Percentiles rank a stretch among this genome's conserved stretches.
These are phyloP conservation scores for Erythrolamprus reginae DNA, from an alignment of 2,113 vertebrate genomes.

Conservation along the genomic window DNA sequence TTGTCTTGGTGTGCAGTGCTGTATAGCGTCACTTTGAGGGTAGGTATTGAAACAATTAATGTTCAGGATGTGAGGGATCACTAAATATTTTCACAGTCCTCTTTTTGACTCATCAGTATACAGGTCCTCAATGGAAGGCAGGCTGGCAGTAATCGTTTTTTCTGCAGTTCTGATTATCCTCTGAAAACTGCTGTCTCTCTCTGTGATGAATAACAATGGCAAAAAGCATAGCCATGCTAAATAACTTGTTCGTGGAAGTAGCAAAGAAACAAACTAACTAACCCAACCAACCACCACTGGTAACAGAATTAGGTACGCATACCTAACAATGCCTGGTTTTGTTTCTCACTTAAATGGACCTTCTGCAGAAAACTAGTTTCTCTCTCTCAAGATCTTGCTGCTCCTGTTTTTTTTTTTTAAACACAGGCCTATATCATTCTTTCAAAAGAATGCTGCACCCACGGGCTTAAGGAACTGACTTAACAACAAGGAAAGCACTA, in stretches of 20 bases:
- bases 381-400: not conserved
- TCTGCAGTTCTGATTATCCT: too few relatives aligned
- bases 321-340: not conserved
- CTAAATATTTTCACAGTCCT: too few relatives aligned
- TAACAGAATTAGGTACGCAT: not conserved
- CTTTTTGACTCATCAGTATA: too few relatives aligned
- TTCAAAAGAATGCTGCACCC: not conserved
- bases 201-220: not conserved
- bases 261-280: not conserved
- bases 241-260: not conserved
- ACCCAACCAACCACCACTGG: not conserved
- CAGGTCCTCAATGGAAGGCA: too few relatives aligned
- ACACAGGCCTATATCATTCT: not conserved
- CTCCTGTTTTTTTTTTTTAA: not conserved
- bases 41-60: too few relatives aligned
- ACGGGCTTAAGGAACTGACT: not conserved
- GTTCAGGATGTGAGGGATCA: too few relatives aligned
- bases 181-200: too few relatives aligned
- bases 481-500: not conserved
- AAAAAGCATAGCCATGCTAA: not conserved
- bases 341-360: not conserved
- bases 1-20: too few relatives aligned
- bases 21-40: too few relatives aligned
- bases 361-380: not conserved
- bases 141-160: too few relatives aligned